Percentiles rank a stretch among this genome's conserved stretches.
Conservation (phyloP, 2,113 vertebrate genomes). For the Salminus brasiliensis region DNA sequence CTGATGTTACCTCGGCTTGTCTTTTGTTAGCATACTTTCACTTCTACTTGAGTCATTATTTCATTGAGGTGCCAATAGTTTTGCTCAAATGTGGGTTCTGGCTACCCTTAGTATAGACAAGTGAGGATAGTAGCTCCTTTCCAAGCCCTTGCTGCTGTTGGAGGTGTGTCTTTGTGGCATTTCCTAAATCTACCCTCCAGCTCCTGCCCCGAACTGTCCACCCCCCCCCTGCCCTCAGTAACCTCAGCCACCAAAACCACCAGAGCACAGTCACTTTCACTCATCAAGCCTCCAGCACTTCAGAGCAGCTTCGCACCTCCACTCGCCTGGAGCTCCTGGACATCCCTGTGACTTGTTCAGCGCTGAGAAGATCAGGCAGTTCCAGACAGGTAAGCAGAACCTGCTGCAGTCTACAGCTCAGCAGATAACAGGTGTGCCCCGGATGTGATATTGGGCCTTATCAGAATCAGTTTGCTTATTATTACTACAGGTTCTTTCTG, state of each 20-base stretch:
- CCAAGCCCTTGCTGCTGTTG: neutral
- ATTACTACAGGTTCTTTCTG: neutral
- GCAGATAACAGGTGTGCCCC: neutral
- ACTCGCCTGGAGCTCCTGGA: slow-evolving; percentile 3
- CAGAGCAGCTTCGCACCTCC: neutral
- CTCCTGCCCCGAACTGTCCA: slow-evolving; percentile 14
- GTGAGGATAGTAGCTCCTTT: neutral
- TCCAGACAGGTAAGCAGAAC: slow-evolving; percentile 27
- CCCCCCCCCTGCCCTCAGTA: slow-evolving; percentile 33
- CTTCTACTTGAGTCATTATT: too few relatives aligned
- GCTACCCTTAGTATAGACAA: neutral
- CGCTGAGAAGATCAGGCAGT: neutral
- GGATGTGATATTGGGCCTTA: neutral
- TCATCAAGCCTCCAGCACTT: slow-evolving; percentile 22
- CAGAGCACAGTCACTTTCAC: slow-evolving; percentile 23
- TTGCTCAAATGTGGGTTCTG: too few relatives aligned
- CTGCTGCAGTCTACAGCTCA: neutral
- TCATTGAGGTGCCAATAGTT: too few relatives aligned
- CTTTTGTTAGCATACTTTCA: too few relatives aligned
- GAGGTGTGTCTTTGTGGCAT: slow-evolving; percentile 49
- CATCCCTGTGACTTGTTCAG: neutral
- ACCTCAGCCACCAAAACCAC: slow-evolving; percentile 23
- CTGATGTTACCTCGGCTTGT: too few relatives aligned
- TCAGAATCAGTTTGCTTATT: neutral
- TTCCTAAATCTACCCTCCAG: slow-evolving; percentile 36